Evolutionary conservation across 2,113 vertebrate species (phyloP).

Genomic region (Camelus bactrianus): DNA sequence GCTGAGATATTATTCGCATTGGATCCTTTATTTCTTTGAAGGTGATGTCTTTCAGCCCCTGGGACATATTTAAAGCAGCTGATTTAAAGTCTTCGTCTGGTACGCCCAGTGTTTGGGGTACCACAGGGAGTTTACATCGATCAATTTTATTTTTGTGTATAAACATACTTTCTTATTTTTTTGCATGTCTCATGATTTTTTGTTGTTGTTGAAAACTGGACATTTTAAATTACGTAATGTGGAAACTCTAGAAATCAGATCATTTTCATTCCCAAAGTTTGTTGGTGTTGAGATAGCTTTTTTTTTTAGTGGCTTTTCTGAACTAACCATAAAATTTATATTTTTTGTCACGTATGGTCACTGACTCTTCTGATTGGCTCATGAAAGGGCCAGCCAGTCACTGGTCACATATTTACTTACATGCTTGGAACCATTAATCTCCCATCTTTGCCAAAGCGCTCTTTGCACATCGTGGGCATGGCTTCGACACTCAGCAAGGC

Average conservation of each 20-base stretch:
- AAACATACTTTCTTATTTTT: neutral
- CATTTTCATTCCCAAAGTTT: neutral
- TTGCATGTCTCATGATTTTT: neutral
- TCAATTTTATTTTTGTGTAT: neutral
- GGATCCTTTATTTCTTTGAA: neutral
- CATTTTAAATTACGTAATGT: neutral
- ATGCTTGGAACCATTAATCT: neutral
- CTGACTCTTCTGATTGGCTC: neutral
- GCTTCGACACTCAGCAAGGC: neutral
- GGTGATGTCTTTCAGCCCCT: neutral
- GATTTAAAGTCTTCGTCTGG: neutral
- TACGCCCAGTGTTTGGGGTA: neutral
- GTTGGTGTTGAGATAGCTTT: neutral
- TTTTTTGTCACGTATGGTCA: neutral
- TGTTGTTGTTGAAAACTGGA: no score
- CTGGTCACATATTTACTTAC: neutral
- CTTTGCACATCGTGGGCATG: neutral
- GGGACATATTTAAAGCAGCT: neutral
- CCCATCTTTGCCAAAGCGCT: neutral
- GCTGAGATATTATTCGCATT: neutral
- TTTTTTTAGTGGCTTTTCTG: neutral
- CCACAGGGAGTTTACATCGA: neutral
- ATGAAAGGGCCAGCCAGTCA: neutral
- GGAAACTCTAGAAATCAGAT: neutral
- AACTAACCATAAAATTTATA: neutral